A percentile compares a stretch with the other conserved stretches of the same genome.
These are phyloP conservation scores for Cephonodes hylas DNA, from an alignment of 2,888 invertebrate genomes.

Conservation along the genomic window DNA sequence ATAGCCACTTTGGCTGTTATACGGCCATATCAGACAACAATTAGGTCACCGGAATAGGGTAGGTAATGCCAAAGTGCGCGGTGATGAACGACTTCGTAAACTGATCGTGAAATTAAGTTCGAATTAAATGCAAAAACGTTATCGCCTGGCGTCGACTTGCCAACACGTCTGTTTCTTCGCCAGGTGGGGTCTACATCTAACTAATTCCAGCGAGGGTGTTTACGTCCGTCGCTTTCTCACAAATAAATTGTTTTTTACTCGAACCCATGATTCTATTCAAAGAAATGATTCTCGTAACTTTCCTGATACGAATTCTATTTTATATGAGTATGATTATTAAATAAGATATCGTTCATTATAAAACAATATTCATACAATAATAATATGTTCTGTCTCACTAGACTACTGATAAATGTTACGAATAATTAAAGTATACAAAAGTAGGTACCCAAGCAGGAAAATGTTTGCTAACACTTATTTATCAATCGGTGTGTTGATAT, in stretches of 20 bases:
- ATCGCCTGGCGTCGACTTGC: neutral
- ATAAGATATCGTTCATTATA: too few species aligned
- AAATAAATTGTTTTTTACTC: too few species aligned
- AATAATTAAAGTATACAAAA: too few species aligned
- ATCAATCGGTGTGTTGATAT: constrained; percentile 23
- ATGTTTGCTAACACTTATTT: neutral
- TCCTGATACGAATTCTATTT: too few species aligned
- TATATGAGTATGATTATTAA: too few species aligned
- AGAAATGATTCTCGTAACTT: too few species aligned
- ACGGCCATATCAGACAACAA: constrained; percentile 67
- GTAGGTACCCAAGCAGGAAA: neutral
- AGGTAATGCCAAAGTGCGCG: constrained; percentile 57
- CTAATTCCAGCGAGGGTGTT: neutral
- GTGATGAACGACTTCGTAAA: constrained; percentile 50
- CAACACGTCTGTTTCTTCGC: constrained; percentile 3
- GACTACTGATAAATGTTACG: too few species aligned
- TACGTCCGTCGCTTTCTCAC: neutral
- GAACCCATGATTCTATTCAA: too few species aligned
- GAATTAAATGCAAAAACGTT: constrained; percentile 12
- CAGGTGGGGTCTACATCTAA: neutral
- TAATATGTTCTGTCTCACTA: too few species aligned
- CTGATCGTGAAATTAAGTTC: constrained; percentile 43
- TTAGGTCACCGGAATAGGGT: constrained; percentile 73
- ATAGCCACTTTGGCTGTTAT: constrained; percentile 67
- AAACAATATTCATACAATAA: too few species aligned